Percentiles rank a stretch among this genome's conserved stretches.
Evolutionary conservation across 2,113 vertebrate genomes (phyloP).

Genomic region (Apus apus): DNA sequence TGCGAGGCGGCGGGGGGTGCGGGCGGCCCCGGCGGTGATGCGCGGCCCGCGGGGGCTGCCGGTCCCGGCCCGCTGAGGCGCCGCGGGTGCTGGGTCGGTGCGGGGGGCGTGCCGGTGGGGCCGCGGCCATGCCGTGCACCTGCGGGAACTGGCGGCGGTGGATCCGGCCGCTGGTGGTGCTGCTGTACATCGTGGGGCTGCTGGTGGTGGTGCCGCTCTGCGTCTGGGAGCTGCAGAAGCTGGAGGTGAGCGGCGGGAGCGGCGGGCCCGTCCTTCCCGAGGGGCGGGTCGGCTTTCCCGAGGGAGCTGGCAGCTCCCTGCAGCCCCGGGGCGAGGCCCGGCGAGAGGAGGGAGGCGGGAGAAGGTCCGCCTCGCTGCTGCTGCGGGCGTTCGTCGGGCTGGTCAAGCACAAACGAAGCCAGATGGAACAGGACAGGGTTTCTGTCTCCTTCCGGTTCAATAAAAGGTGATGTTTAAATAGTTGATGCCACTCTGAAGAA

Average conservation of each 20-base stretch:
- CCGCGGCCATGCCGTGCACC: conserved; percentile 88
- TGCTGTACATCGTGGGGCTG: conserved; percentile 87
- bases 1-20: neutral
- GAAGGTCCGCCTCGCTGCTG: neutral
- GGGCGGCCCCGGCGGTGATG: neutral
- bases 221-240: conserved; percentile 92
- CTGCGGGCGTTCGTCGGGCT: accelerated
- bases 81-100: neutral
- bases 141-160: conserved; percentile 95
- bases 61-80: neutral
- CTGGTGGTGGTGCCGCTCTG: conserved; percentile 88
- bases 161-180: conserved; percentile 91
- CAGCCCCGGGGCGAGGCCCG: neutral
- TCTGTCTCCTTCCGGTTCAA: neutral
- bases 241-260: conserved; percentile 76
- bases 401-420: accelerated
- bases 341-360: neutral
- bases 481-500: neutral
- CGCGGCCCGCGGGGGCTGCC: neutral
- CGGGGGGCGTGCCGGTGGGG: neutral
- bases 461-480: neutral
- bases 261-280: neutral
- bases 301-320: neutral
- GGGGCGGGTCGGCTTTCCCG: neutral
- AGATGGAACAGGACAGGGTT: accelerated